Conservation (phyloP, 2,113 vertebrate genomes). For the Gobiocypris rarus region DNA sequence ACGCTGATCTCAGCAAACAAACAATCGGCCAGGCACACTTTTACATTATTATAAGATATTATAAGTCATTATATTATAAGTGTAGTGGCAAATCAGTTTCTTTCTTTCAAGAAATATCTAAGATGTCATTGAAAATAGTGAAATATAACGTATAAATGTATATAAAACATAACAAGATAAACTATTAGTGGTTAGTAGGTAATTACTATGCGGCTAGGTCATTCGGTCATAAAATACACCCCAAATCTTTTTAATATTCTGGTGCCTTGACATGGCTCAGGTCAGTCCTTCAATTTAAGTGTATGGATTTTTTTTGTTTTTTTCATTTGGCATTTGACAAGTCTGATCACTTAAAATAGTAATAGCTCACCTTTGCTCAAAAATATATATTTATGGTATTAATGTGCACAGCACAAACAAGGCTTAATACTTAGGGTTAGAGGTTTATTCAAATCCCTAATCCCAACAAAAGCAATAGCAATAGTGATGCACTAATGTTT, state of each 20-base stretch:
- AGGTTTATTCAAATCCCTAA: background rate
- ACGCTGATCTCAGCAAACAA: constrained; percentile 55
- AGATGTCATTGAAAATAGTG: background rate
- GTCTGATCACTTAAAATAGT: background rate
- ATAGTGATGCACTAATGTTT: background rate
- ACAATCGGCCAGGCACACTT: background rate
- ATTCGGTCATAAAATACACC: no score
- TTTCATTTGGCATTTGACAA: background rate
- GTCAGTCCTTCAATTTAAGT: background rate
- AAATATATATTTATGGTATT: background rate
- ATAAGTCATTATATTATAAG: no score
- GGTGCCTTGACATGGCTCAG: no score
- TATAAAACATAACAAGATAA: background rate
- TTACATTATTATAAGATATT: background rate
- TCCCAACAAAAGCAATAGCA: background rate
- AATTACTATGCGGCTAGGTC: no score
- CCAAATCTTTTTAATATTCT: no score
- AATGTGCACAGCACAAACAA: background rate
- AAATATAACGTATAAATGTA: background rate
- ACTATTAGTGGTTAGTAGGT: no score
- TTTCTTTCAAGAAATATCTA: background rate
- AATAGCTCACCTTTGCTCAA: background rate
- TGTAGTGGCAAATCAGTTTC: background rate
- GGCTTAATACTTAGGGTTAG: background rate
- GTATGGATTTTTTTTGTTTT: background rate